These are phyloP conservation scores for Picathartes gymnocephalus DNA, from an alignment of 2,113 vertebrate genomes.

Conservation along the genomic window DNA sequence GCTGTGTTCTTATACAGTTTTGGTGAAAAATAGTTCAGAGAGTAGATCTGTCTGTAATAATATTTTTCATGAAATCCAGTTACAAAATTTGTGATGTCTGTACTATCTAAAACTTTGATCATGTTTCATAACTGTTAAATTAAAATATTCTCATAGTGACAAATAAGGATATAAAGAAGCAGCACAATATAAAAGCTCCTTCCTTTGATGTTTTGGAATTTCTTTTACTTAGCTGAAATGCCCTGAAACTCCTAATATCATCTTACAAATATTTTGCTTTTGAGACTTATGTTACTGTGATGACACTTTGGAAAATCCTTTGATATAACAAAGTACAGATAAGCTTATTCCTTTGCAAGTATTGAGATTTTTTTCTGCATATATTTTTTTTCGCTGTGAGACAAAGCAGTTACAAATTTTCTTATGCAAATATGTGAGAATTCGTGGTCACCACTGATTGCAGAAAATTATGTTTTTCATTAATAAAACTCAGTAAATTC, in stretches of 20 bases:
- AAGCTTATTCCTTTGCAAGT: neutral
- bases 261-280: neutral
- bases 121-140: neutral
- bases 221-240: neutral
- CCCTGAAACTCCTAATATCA: neutral
- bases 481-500: constrained; percentile 17
- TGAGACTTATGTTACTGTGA: neutral
- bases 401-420: neutral
- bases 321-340: neutral
- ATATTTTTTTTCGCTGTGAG: neutral
- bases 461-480: constrained; percentile 2
- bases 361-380: neutral
- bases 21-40: neutral
- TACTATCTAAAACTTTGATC: neutral
- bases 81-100: neutral
- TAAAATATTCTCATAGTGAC: neutral
- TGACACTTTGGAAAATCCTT: neutral
- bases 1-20: neutral
- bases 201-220: constrained; percentile 12
- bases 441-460: neutral
- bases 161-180: neutral
- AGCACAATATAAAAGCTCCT: neutral
- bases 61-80: neutral
- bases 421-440: neutral
- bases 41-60: neutral